Percentiles rank a stretch among this genome's conserved stretches.
Conservation (phyloP, 92 coral and sea anemone species). For the Siderastrea radians region DNA sequence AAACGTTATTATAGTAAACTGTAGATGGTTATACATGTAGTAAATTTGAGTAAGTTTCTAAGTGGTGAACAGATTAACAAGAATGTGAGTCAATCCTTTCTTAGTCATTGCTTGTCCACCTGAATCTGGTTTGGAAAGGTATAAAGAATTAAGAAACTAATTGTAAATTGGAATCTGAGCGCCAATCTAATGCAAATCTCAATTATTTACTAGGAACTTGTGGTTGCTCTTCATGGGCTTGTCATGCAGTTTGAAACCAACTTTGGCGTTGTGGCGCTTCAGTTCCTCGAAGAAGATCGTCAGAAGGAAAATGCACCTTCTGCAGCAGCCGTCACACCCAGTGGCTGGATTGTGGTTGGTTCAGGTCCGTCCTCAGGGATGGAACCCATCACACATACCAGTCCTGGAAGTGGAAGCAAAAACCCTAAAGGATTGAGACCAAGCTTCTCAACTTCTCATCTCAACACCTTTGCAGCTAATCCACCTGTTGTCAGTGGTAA, state of each 20-base stretch:
- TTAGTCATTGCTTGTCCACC: too few relatives aligned
- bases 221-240: slow-evolving; percentile 88
- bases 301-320: slow-evolving; percentile 88
- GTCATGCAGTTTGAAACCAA: slow-evolving; percentile 95
- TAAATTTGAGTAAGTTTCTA: too few relatives aligned
- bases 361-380: slow-evolving; percentile 76
- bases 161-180: too few relatives aligned
- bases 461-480: slow-evolving; percentile 65
- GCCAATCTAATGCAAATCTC: too few relatives aligned
- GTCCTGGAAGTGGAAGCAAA: slow-evolving; percentile 68
- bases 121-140: too few relatives aligned
- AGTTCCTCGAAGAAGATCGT: slow-evolving; percentile 92
- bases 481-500: slow-evolving; percentile 63
- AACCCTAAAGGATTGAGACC: slow-evolving; percentile 69
- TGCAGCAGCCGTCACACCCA: slow-evolving; percentile 95
- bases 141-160: too few relatives aligned
- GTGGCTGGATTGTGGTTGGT: slow-evolving; percentile 97
- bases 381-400: slow-evolving; percentile 61
- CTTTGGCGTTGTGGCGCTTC: slow-evolving; percentile 97
- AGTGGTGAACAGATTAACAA: too few relatives aligned
- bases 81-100: too few relatives aligned
- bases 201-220: slow-evolving; percentile 79
- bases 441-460: slow-evolving; percentile 90
- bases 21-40: too few relatives aligned
- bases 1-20: too few relatives aligned